phyloP scores from a whole-genome alignment of 1,140 invertebrate genomes.

The Piezodorus guildinii region DNA sequence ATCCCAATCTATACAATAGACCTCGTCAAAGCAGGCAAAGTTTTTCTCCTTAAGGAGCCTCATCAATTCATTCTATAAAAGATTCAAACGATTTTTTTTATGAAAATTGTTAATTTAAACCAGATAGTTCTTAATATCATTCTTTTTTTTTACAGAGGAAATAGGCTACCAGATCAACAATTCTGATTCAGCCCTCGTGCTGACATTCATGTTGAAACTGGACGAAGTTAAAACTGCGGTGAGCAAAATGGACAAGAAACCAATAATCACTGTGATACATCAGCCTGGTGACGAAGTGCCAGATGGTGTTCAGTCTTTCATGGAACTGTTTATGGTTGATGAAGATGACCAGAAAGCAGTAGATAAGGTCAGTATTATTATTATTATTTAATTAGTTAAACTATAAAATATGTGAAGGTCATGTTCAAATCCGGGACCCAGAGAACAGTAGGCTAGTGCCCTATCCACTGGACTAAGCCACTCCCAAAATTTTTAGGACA shows the following conservation, averaged over 20 bases:
- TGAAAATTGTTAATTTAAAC: too few species aligned
- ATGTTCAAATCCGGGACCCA: too few species aligned
- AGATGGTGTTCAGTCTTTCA: slow-evolving; percentile 11
- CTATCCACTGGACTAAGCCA: too few species aligned
- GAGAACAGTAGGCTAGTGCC: too few species aligned
- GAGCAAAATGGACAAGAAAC: slow-evolving; percentile 36
- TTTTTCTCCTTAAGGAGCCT: too few species aligned
- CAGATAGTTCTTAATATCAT: too few species aligned
- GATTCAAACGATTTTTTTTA: too few species aligned
- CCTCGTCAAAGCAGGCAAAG: too few species aligned
- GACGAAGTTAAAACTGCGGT: slow-evolving; percentile 34
- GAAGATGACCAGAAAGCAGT: slow-evolving; percentile 13
- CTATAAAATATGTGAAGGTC: background rate
- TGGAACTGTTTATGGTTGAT: slow-evolving; percentile 22
- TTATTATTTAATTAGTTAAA: background rate
- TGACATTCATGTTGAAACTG: slow-evolving; percentile 45
- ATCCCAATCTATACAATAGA: too few species aligned
- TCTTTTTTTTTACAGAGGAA: slow-evolving; percentile 49
- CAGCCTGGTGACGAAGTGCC: background rate
- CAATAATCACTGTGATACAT: slow-evolving; percentile 12
- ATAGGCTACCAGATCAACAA: slow-evolving; percentile 54
- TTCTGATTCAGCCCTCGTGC: slow-evolving; percentile 50
- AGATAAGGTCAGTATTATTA: slow-evolving; percentile 10
- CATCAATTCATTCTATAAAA: too few species aligned
- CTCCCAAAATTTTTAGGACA: too few species aligned